Evolutionary conservation across 2,888 invertebrate species (phyloP), one percentile per base, ranked within the genome.

Genomic region (Drosophila kokeensis): DNA sequence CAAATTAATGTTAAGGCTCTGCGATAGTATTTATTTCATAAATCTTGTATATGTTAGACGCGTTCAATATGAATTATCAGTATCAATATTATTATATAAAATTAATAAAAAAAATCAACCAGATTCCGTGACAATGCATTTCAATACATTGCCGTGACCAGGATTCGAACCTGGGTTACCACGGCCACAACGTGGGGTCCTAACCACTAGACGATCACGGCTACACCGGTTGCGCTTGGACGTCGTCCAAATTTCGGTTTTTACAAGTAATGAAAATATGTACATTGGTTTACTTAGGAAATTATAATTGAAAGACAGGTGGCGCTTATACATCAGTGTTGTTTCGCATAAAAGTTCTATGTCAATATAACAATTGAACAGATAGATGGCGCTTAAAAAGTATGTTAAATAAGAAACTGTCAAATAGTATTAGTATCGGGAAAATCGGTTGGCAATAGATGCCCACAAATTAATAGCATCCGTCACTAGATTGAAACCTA

Each of bases 181-280:
- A 92, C 92, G 92, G 92, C 92, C 92, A 92, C 92, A 92, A 92
- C 92, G 92, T 92, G 89, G 92, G 92, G 92, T 92, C 92, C 92
- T 92, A 92, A 92, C 92, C 92, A 92, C 92, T 92, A 92, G 92
- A 92, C 92, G 92, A 92, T 92, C 92, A 92, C 92, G 92, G 92
- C 92, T 92, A 83, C 24, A 57, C 50, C 63, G 73, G 61, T 57
- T 70, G 45, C 48, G 18, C 3, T 0, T 0, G 0, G 0, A 0
- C 0, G 1, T 1, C 5, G 49, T 49, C 96, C 97, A 93, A 97
- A 96, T 40, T 21, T n/a, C 32, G 18, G 4, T 13, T 52, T 71
- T 73, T 15, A 58, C n/a, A 24, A 27, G 8, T 59, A 52, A 18
- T 21, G n/a, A 42, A 49, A 21, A 11, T 34, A 30, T 10, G 5